Percentiles rank a stretch among this genome's conserved stretches.
These are phyloP conservation scores for Otus sunia DNA, from an alignment of 2,113 vertebrate genomes.

Conservation along the genomic window DNA sequence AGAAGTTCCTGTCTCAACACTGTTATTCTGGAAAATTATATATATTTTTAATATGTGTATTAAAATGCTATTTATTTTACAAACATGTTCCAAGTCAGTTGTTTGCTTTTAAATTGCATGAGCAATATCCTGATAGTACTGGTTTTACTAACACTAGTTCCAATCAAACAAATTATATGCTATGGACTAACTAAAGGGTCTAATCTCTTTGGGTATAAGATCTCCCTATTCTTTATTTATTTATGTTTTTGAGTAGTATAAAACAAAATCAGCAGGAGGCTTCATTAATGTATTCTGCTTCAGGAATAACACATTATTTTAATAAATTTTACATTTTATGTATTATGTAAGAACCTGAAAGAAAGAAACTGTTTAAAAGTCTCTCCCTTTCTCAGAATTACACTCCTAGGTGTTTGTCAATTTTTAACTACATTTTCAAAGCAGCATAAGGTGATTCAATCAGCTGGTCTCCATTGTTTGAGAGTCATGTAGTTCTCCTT, in stretches of 20 bases:
- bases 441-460: not conserved
- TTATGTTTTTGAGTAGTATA: not conserved
- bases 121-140: not conserved
- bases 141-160: not conserved
- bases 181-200: not conserved
- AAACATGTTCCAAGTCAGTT: not conserved
- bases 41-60: not conserved
- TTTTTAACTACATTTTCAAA: conserved; percentile 1
- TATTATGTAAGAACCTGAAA: not conserved
- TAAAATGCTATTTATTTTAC: not conserved
- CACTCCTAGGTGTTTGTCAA: not conserved
- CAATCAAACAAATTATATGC: not conserved
- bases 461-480: fast-evolving
- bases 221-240: not conserved
- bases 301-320: not conserved
- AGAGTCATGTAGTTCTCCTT: not conserved
- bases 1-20: not conserved
- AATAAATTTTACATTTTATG: not conserved
- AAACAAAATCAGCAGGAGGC: not conserved
- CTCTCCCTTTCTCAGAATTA: not conserved
- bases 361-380: not conserved
- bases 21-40: not conserved
- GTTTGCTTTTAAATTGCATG: not conserved
- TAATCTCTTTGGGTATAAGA: not conserved
- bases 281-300: not conserved